Percentiles rank a stretch among this genome's conserved stretches.
Evolutionary conservation across 2,888 invertebrate genomes (phyloP).

Genomic region (Linnaemya tessellans): DNA sequence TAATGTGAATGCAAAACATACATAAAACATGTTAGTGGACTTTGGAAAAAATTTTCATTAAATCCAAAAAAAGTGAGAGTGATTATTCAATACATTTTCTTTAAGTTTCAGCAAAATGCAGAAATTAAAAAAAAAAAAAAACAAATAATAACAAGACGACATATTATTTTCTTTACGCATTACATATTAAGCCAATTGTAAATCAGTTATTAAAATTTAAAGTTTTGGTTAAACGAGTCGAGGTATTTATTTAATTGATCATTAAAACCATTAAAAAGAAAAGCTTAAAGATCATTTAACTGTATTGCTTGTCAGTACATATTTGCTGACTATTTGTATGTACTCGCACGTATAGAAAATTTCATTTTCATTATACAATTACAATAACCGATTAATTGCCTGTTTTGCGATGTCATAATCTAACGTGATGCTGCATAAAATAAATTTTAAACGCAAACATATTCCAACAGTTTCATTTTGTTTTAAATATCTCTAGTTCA

Average conservation of each 20-base stretch:
- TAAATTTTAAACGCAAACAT: too few species aligned
- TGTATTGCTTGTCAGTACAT: background rate
- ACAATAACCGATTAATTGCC: too few species aligned
- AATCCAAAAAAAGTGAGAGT: constrained; percentile 51
- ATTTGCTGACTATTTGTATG: too few species aligned
- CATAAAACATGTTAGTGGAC: constrained; percentile 45
- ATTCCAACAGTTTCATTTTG: too few species aligned
- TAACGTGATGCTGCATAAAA: too few species aligned
- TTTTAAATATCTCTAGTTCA: too few species aligned
- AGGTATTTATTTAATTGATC: constrained; percentile 11
- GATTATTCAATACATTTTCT: constrained; percentile 46
- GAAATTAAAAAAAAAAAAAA: constrained; percentile 2
- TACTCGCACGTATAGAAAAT: too few species aligned
- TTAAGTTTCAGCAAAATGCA: constrained; percentile 6
- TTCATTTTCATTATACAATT: too few species aligned
- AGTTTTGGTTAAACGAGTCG: constrained; percentile 20
- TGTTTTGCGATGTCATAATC: too few species aligned
- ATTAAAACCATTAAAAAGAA: constrained; percentile 11
- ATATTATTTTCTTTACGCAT: constrained; percentile 12
- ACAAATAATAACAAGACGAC: background rate
- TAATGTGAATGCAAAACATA: constrained; percentile 4
- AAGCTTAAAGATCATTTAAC: constrained; percentile 19
- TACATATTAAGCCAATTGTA: constrained; percentile 3
- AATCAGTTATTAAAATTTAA: constrained; percentile 29
- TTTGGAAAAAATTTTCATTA: constrained; percentile 27